Conservation (phyloP, 2,797 vertebrate species). For the Corythornis leucogaster region DNA sequence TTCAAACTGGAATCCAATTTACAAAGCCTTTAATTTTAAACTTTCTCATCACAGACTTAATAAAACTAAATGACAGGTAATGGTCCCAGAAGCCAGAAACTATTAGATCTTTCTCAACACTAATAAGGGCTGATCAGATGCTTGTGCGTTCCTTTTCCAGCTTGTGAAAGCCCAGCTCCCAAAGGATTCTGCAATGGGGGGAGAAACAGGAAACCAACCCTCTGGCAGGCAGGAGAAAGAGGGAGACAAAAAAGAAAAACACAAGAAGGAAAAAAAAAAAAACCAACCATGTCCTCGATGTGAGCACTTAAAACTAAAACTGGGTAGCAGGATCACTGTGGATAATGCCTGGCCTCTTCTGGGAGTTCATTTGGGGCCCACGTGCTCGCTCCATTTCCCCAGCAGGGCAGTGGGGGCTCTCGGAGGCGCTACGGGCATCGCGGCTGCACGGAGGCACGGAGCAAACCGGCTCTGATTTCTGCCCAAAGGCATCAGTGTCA, state of each 20-base stretch:
- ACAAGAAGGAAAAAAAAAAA: not conserved
- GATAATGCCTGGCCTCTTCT: not conserved
- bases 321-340: not conserved
- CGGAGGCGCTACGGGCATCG: slow-evolving; percentile 42
- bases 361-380: slow-evolving; percentile 13
- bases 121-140: slow-evolving; percentile 49
- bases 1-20: slow-evolving; percentile 60
- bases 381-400: slow-evolving; percentile 34
- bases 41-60: slow-evolving; percentile 63
- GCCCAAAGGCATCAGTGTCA: slow-evolving; percentile 92
- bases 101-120: slow-evolving; percentile 60
- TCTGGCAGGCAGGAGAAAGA: not conserved
- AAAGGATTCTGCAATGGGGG: slow-evolving; percentile 5
- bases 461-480: slow-evolving; percentile 92
- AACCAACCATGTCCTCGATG: not conserved
- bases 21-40: slow-evolving; percentile 71
- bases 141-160: slow-evolving; percentile 16
- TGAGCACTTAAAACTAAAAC: not conserved
- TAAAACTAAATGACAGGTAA: slow-evolving; percentile 76
- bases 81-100: slow-evolving; percentile 65
- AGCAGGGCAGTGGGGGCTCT: slow-evolving; percentile 33
- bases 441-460: slow-evolving; percentile 39
- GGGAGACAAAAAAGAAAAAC: not conserved
- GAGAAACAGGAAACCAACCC: slow-evolving; percentile 15
- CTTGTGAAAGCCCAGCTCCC: slow-evolving; percentile 29